Evolutionary conservation across 2,797 vertebrate species (phyloP).

Genomic region (Parauchenoglanis ngamensis): DNA sequence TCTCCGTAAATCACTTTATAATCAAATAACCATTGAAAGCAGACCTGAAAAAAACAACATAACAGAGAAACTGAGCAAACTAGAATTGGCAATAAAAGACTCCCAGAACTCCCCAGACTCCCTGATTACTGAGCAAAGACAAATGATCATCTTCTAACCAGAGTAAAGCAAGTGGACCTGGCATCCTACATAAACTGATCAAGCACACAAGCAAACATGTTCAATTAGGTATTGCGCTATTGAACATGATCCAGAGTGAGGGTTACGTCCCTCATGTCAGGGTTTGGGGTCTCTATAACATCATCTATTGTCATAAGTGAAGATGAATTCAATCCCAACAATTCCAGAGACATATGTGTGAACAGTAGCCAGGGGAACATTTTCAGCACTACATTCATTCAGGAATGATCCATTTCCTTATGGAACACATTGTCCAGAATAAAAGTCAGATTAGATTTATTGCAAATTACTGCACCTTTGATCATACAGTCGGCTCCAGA

Average conservation of each 20-base stretch:
- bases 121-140: neutral
- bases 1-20: conserved; percentile 2
- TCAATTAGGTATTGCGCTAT: neutral
- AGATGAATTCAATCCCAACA: neutral
- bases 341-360: neutral
- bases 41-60: neutral
- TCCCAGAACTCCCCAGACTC: neutral
- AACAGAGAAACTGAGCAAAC: neutral
- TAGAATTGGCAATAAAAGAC: conserved; percentile 9
- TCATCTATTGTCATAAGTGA: neutral
- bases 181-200: neutral
- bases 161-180: neutral
- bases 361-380: neutral
- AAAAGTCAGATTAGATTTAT: neutral
- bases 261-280: neutral
- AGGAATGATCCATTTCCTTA: neutral
- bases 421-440: neutral
- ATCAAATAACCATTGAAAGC: neutral
- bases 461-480: neutral
- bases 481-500: too few species aligned
- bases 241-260: neutral
- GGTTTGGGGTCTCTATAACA: neutral
- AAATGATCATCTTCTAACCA: neutral
- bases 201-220: neutral
- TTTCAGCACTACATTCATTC: neutral